phyloP scores from a whole-genome alignment of 2,888 invertebrate species.

The Salpingus planirostris region DNA sequence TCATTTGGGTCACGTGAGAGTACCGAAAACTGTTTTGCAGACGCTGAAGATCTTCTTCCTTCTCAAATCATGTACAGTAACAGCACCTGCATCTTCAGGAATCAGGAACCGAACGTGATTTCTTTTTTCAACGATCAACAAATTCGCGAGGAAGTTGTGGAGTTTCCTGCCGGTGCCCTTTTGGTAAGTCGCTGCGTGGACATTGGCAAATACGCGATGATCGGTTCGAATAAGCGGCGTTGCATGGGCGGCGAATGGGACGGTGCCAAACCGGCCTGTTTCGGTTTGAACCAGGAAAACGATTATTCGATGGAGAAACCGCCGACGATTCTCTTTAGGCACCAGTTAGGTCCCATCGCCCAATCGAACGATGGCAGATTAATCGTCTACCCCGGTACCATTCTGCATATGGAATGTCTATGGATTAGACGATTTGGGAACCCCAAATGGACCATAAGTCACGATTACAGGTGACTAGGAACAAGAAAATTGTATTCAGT shows the following conservation, averaged over 20 bases:
- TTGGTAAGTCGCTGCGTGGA: constrained; percentile 63
- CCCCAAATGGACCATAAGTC: constrained; percentile 75
- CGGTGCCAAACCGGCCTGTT: constrained; percentile 67
- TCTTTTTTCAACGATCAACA: constrained; percentile 74
- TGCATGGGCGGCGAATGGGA: constrained; percentile 78
- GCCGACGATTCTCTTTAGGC: constrained; percentile 74
- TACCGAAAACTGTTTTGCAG: constrained; percentile 18
- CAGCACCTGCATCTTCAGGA: constrained; percentile 66
- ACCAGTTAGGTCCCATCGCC: constrained; percentile 74
- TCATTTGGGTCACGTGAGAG: constrained; percentile 1
- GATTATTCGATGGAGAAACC: constrained; percentile 84
- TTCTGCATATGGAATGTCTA: constrained; percentile 79
- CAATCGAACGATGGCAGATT: constrained; percentile 80
- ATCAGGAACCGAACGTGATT: constrained; percentile 70
- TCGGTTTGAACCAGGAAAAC: constrained; percentile 75
- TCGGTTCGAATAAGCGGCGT: constrained; percentile 58
- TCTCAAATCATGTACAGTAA: constrained; percentile 41
- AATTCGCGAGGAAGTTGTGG: constrained; percentile 65
- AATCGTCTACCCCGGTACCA: constrained; percentile 77
- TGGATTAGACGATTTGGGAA: constrained; percentile 81
- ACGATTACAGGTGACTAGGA: constrained; percentile 49
- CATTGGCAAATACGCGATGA: constrained; percentile 78
- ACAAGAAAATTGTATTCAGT: constrained; percentile 3
- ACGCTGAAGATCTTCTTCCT: constrained; percentile 32
- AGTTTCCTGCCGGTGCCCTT: constrained; percentile 63